phyloP scores from a whole-genome alignment of 2,113 vertebrate genomes.

The Galeopterus variegatus region DNA sequence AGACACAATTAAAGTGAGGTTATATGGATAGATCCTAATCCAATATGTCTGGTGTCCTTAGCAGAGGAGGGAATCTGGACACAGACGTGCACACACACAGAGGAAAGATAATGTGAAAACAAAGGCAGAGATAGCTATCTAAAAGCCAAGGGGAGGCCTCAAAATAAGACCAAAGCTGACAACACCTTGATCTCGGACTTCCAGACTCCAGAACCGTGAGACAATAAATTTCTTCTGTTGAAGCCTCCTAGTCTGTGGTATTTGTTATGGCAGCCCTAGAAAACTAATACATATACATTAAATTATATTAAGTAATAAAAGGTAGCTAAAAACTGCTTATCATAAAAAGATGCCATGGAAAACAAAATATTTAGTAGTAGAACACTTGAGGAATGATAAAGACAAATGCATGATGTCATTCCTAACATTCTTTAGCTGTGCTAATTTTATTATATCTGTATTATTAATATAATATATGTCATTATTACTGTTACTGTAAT shows the following conservation, averaged over 20 bases:
- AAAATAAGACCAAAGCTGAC: background rate
- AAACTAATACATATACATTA: background rate
- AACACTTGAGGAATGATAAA: background rate
- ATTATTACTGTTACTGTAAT: background rate
- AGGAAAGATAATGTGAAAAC: background rate
- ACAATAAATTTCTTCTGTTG: background rate
- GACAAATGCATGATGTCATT: background rate
- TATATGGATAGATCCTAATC: background rate
- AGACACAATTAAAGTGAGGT: background rate
- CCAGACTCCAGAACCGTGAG: background rate
- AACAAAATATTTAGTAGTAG: background rate
- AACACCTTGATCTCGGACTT: background rate
- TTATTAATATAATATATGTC: background rate
- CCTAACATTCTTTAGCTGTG: background rate
- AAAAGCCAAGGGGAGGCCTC: background rate
- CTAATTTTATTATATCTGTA: background rate
- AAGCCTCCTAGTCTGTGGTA: background rate
- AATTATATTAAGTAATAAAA: background rate
- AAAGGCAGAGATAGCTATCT: background rate
- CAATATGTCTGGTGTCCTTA: background rate
- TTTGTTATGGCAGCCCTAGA: background rate
- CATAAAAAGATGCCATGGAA: background rate
- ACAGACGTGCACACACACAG: background rate
- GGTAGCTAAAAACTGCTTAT: background rate
- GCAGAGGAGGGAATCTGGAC: background rate